These are phyloP conservation scores for Vicugna pacos DNA, from an alignment of 2,113 vertebrate genomes.

Conservation along the genomic window DNA sequence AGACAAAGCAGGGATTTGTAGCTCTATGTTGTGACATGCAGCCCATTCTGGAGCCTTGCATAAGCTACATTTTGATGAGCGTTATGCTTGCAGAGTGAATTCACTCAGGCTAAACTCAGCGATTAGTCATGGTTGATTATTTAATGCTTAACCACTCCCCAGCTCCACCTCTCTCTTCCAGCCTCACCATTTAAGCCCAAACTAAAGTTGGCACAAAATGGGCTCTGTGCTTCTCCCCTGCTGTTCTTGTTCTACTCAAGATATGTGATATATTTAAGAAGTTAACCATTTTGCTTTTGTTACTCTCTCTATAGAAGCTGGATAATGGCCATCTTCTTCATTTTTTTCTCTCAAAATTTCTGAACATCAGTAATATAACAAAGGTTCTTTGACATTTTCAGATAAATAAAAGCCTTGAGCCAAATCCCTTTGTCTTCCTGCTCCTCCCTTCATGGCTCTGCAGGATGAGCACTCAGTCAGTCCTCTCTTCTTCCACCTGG, in stretches of 20 bases:
- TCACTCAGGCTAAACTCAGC: slow-evolving; percentile 18
- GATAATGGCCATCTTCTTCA: neutral
- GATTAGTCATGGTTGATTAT: slow-evolving; percentile 69
- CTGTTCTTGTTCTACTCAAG: neutral
- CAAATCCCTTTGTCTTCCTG: neutral
- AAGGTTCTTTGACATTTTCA: neutral
- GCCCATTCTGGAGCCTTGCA: neutral
- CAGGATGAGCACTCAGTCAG: too few relatives aligned
- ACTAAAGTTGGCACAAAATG: neutral
- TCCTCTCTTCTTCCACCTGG: neutral
- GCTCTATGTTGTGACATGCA: slow-evolving; percentile 56
- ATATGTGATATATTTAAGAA: neutral
- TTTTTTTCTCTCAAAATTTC: slow-evolving; percentile 10
- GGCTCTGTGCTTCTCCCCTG: neutral
- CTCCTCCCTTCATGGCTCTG: neutral
- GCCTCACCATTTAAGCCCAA: neutral
- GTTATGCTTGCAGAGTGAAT: slow-evolving; percentile 67
- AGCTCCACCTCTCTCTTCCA: slow-evolving; percentile 27
- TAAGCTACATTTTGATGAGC: slow-evolving; percentile 56
- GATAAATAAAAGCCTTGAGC: neutral
- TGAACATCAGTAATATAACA: neutral
- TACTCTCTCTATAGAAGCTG: neutral
- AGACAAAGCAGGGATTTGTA: slow-evolving; percentile 67
- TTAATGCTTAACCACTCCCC: slow-evolving; percentile 48
- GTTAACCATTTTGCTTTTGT: neutral